Evolutionary conservation across 2,113 vertebrate genomes (phyloP), one percentile per base, ranked within the genome.

Genomic region (Cranoglanis bouderius): DNA sequence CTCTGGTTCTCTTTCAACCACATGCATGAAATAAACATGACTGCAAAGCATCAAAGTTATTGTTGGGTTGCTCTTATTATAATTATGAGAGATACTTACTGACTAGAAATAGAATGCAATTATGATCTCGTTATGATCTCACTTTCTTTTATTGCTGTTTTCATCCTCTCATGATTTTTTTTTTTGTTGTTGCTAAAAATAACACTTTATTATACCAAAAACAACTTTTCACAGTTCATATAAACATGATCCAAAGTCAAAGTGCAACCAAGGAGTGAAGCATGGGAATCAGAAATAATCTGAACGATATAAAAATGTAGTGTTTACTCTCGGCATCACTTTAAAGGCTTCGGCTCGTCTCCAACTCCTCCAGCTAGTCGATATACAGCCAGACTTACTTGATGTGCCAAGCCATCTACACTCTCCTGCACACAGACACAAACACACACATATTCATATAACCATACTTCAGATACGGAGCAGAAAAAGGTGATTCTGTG

Each of bases 311-410:
- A 74, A 2, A 21, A 46, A n/a, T 16, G 53, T 24, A 63, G 57
- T 4, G 59, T 67, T 80, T 26, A 59, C 2, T 32, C 24, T 86
- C 49, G 18, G 55, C 61, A 26, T 90, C 93, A 95, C 32, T 92
- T 90, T 72, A 93, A 74, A 7, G 93, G 94, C 90, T 96, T 95
- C 14, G 98, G 97, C 88, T 95, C 94, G 46, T 95, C 96, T 91
- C 98, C 98, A 19, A 95, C 94, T 88, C 98, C 98, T 51, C 97
- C 98, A 55, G 98, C 98, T 0, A 98, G 94, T 32, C 94, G 94
- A 90, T 97, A 96, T 19, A 99, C 98, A 21, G 95, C 96, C 84
- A 98, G 92, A 93, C 97, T 97, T 63, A 99, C 98, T 94, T 97
- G 97, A 74, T 96, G 94, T 61, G 97, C 98, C 0, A 99, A 96